Conservation (phyloP, 1,140 invertebrate species). For the Eupristina koningsbergeri region DNA sequence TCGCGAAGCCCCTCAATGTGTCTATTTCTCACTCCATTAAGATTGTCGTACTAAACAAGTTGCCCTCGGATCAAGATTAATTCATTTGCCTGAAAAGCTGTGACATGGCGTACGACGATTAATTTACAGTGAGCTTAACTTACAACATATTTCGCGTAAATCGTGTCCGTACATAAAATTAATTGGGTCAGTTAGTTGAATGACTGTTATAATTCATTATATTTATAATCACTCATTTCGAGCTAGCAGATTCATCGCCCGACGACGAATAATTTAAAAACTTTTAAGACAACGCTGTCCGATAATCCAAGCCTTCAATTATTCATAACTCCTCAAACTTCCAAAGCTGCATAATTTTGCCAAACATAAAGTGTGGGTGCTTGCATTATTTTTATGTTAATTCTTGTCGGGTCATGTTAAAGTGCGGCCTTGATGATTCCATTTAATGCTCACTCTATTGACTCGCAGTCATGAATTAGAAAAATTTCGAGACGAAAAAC, state of each 20-base stretch:
- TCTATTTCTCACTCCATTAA: constrained; percentile 29
- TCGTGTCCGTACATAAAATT: neutral
- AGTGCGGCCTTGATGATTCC: neutral
- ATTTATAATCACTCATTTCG: neutral
- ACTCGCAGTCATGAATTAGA: constrained; percentile 3
- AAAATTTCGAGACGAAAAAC: neutral
- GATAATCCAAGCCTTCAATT: neutral
- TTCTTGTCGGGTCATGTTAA: neutral
- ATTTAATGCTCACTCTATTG: neutral
- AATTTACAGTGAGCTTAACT: neutral
- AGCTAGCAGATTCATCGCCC: neutral
- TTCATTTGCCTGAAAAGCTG: constrained; percentile 6
- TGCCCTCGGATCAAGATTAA: neutral
- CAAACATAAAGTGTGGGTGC: neutral
- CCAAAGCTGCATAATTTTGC: neutral
- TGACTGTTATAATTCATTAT: neutral
- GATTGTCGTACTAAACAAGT: constrained; percentile 5
- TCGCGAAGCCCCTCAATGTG: neutral
- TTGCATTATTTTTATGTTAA: constrained; percentile 12
- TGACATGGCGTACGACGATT: neutral
- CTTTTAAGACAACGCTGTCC: neutral
- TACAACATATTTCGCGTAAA: neutral
- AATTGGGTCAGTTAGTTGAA: neutral
- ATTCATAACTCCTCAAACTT: too few relatives aligned
- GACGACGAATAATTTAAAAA: neutral